phyloP scores from a whole-genome alignment of 1,140 invertebrate species.

The Oryctes rhinoceros region DNA sequence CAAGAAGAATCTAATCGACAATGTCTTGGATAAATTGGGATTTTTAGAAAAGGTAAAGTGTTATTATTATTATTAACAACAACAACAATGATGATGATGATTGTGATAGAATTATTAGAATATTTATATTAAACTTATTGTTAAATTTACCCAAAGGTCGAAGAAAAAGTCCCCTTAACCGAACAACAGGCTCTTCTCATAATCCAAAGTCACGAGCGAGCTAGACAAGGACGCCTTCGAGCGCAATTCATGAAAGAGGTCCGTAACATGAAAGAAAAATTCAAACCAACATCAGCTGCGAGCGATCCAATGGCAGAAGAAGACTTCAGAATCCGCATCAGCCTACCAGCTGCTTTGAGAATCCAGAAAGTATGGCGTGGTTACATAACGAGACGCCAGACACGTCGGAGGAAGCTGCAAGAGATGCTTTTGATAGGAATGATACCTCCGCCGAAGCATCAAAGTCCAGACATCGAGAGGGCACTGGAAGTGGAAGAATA shows the following conservation, averaged over 20 bases:
- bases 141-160: conserved; percentile 45
- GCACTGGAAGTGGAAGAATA: conserved; percentile 66
- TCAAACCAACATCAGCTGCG: conserved; percentile 64
- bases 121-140: too few relatives aligned
- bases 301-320: conserved; percentile 64
- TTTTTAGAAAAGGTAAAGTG: conserved; percentile 67
- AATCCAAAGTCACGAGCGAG: conserved; percentile 90
- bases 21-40: conserved; percentile 73
- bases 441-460: conserved; percentile 64
- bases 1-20: conserved; percentile 70
- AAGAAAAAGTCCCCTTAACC: conserved; percentile 68
- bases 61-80: too few relatives aligned
- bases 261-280: conserved; percentile 76
- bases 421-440: conserved; percentile 88
- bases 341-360: conserved; percentile 72
- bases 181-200: conserved; percentile 85
- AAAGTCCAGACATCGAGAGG: conserved; percentile 61
- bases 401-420: conserved; percentile 74
- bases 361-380: conserved; percentile 87
- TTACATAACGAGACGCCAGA: conserved; percentile 74
- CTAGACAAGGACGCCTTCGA: conserved; percentile 83
- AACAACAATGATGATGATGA: too few relatives aligned
- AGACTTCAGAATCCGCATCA: conserved; percentile 60
- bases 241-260: conserved; percentile 92
- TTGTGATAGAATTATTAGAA: too few relatives aligned